Percentiles rank a stretch among this genome's conserved stretches.
phyloP scores from a whole-genome alignment of 37 sponge, comb jelly and placozoan species.

The Sycon ciliatum region DNA sequence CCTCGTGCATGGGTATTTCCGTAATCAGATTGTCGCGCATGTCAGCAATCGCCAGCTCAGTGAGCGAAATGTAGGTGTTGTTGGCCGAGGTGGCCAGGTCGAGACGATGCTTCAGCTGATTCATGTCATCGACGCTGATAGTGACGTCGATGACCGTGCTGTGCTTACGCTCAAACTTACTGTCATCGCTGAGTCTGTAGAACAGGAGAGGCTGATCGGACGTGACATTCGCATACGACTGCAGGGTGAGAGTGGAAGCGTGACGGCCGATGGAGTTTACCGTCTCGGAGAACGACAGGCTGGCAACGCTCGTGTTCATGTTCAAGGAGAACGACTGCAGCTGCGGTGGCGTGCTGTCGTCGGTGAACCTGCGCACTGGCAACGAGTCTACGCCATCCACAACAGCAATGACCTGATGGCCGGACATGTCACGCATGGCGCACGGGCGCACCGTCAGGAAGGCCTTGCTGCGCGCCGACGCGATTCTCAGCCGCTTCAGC shows the following conservation, averaged over 20 bases:
- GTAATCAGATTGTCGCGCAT: constrained; percentile 46
- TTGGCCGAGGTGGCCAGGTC: constrained; percentile 34
- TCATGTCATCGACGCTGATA: constrained; percentile 44
- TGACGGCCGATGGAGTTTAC: too few relatives aligned
- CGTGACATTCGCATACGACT: too few relatives aligned
- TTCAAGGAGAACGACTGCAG: constrained; percentile 47
- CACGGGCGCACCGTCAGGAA: constrained; percentile 31
- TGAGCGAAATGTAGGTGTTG: constrained; percentile 59
- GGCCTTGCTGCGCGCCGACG: too few relatives aligned
- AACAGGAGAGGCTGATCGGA: too few relatives aligned
- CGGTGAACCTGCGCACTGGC: constrained; percentile 17
- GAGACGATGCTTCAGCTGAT: constrained; percentile 50
- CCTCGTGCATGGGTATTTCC: not conserved
- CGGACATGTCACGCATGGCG: constrained; percentile 5
- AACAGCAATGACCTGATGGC: constrained; percentile 11
- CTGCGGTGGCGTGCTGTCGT: constrained; percentile 55
- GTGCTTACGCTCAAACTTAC: too few relatives aligned
- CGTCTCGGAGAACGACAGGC: constrained; percentile 70
- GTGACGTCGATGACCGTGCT: too few relatives aligned
- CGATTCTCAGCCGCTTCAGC: constrained; percentile 53
- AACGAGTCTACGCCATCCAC: too few relatives aligned
- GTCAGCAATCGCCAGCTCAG: constrained; percentile 59
- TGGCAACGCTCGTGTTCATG: constrained; percentile 35
- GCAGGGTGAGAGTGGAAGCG: too few relatives aligned
- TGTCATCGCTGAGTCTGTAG: too few relatives aligned